Percentiles rank a stretch among this genome's conserved stretches.
Conservation (phyloP, 1,140 invertebrate species). For the Branchinecta lynchi region DNA sequence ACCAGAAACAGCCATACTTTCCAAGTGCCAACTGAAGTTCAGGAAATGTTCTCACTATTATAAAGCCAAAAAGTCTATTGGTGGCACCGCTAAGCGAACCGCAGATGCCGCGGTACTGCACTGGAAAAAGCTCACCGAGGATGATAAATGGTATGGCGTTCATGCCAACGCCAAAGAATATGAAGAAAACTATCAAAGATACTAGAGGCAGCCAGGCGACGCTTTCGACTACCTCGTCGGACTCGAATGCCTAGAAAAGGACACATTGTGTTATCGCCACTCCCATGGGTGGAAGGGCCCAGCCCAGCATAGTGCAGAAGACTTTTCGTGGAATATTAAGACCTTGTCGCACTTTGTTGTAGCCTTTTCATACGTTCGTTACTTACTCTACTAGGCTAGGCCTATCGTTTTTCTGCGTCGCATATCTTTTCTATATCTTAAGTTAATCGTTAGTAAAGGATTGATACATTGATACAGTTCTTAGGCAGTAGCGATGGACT, state of each 20-base stretch:
- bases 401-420: too few species aligned
- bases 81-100: slow-evolving; percentile 32
- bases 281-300: too few species aligned
- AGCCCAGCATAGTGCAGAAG: too few species aligned
- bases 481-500: too few species aligned
- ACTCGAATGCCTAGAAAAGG: slow-evolving; percentile 22
- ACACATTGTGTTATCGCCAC: not conserved
- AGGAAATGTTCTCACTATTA: slow-evolving; percentile 44
- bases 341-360: too few species aligned
- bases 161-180: slow-evolving; percentile 75
- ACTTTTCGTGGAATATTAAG: too few species aligned
- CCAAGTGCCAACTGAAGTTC: slow-evolving; percentile 39
- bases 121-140: slow-evolving; percentile 37
- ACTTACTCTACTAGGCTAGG: too few species aligned
- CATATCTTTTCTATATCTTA: too few species aligned
- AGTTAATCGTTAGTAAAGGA: too few species aligned
- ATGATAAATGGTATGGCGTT: slow-evolving; percentile 36
- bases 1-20: slow-evolving; percentile 45
- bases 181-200: slow-evolving; percentile 65
- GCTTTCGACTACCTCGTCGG: slow-evolving; percentile 31
- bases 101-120: slow-evolving; percentile 31
- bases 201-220: slow-evolving; percentile 62
- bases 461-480: too few species aligned
- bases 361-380: too few species aligned
- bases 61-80: slow-evolving; percentile 35